Evolutionary conservation across 1,140 invertebrate genomes (phyloP).

Genomic region (Paralvinella palmiformis): DNA sequence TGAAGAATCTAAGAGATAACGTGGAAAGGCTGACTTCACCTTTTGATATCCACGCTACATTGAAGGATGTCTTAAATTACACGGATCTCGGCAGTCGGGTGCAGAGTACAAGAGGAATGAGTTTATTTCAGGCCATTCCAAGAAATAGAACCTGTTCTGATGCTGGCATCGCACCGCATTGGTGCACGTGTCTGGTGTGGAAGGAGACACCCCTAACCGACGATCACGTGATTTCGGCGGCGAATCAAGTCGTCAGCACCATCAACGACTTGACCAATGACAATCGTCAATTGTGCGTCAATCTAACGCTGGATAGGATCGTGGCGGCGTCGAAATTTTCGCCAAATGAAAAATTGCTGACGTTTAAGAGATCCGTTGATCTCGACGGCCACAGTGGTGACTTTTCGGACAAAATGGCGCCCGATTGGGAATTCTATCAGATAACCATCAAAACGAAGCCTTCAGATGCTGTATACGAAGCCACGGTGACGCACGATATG

Average conservation of each 20-base stretch:
- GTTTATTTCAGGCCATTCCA: constrained; percentile 70
- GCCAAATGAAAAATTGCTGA: constrained; percentile 65
- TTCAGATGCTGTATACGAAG: constrained; percentile 68
- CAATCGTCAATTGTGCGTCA: constrained; percentile 59
- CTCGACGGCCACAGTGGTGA: constrained; percentile 73
- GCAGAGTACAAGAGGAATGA: too few species aligned
- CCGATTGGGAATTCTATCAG: constrained; percentile 14
- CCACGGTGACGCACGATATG: constrained; percentile 61
- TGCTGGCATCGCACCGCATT: constrained; percentile 86
- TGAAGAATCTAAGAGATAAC: constrained; percentile 31
- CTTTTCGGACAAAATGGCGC: constrained; percentile 56
- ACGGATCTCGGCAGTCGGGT: constrained; percentile 63
- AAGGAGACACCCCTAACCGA: constrained; percentile 50
- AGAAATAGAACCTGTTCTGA: too few species aligned
- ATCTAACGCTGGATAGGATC: constrained; percentile 57
- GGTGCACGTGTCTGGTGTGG: constrained; percentile 88
- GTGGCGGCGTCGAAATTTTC: constrained; percentile 62
- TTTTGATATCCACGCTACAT: constrained; percentile 73
- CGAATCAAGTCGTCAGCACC: constrained; percentile 55
- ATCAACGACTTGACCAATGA: constrained; percentile 61
- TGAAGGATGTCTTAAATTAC: constrained; percentile 58
- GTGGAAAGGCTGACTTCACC: constrained; percentile 69
- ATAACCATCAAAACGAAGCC: constrained; percentile 67
- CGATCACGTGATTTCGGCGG: constrained; percentile 50
- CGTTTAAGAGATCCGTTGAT: constrained; percentile 69